Conservation (phyloP, 2,888 invertebrate genomes). For the Oscheius sp. region DNA sequence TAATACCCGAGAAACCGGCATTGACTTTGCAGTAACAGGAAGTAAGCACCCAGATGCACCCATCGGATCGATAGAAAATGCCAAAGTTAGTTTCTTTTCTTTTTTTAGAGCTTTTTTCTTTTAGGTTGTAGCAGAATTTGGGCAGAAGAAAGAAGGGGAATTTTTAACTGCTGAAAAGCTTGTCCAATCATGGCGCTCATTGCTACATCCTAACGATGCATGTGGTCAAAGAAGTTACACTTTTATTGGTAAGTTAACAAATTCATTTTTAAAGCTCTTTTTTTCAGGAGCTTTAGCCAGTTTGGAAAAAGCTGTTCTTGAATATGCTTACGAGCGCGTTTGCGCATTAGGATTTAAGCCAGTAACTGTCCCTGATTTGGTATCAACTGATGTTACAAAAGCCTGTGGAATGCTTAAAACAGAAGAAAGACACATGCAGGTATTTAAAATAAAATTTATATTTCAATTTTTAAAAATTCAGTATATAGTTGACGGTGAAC, state of each 20-base stretch:
- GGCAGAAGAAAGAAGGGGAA: slow-evolving; percentile 42
- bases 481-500: slow-evolving; percentile 51
- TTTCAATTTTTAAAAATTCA: slow-evolving; percentile 27
- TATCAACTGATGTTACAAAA: slow-evolving; percentile 55
- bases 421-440: slow-evolving; percentile 41
- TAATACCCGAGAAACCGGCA: too few relatives aligned
- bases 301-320: slow-evolving; percentile 49
- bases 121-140: slow-evolving; percentile 40
- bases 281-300: slow-evolving; percentile 34
- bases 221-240: slow-evolving; percentile 63
- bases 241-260: slow-evolving; percentile 55
- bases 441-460: slow-evolving; percentile 1
- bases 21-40: too few relatives aligned
- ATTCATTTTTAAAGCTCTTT: neutral
- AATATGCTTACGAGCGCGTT: slow-evolving; percentile 48
- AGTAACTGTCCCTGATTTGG: slow-evolving; percentile 63
- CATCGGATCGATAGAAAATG: slow-evolving; percentile 38
- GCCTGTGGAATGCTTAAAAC: slow-evolving; percentile 62
- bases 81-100: slow-evolving; percentile 21
- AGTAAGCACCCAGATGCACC: slow-evolving; percentile 55
- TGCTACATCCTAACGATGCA: slow-evolving; percentile 60
- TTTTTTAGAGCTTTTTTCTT: neutral
- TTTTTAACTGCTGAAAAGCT: slow-evolving; percentile 56
- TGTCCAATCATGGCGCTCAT: slow-evolving; percentile 59
- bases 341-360: slow-evolving; percentile 52